phyloP scores from a whole-genome alignment of 2,797 vertebrate genomes.

The Esox masquinongy region DNA sequence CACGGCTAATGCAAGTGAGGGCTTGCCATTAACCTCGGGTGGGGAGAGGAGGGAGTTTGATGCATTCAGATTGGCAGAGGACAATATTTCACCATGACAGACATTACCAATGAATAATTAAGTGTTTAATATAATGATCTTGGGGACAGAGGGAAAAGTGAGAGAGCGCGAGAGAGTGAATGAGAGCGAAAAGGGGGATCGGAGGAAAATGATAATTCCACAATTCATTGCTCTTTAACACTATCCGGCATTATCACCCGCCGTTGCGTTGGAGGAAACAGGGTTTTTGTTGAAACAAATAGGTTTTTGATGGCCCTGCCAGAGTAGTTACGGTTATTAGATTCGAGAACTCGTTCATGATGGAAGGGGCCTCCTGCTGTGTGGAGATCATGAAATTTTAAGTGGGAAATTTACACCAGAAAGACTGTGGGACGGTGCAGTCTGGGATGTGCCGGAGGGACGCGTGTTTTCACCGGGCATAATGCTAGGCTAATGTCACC shows the following conservation, averaged over 20 bases:
- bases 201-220: constrained; percentile 89
- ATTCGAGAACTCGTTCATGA: constrained; percentile 82
- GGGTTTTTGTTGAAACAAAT: constrained; percentile 80
- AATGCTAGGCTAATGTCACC: constrained; percentile 78
- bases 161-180: constrained; percentile 10
- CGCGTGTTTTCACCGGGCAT: constrained; percentile 75
- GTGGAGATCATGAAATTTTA: constrained; percentile 94
- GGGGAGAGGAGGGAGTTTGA: constrained; percentile 75
- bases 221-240: constrained; percentile 86
- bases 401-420: constrained; percentile 85
- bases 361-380: constrained; percentile 82
- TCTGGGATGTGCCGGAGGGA: constrained; percentile 73
- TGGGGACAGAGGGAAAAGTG: constrained; percentile 50
- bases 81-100: constrained; percentile 91
- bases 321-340: constrained; percentile 82
- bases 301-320: constrained; percentile 79
- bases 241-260: constrained; percentile 77
- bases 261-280: constrained; percentile 69
- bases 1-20: constrained; percentile 81
- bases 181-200: constrained; percentile 25
- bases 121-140: constrained; percentile 92
- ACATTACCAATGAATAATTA: constrained; percentile 98
- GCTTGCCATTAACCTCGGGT: constrained; percentile 88
- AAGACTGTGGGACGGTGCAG: constrained; percentile 71
- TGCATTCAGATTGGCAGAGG: constrained; percentile 84